Base-by-base conservation (phyloP, 2,797 vertebrate species). In the Enteromius treurensis region DNA sequence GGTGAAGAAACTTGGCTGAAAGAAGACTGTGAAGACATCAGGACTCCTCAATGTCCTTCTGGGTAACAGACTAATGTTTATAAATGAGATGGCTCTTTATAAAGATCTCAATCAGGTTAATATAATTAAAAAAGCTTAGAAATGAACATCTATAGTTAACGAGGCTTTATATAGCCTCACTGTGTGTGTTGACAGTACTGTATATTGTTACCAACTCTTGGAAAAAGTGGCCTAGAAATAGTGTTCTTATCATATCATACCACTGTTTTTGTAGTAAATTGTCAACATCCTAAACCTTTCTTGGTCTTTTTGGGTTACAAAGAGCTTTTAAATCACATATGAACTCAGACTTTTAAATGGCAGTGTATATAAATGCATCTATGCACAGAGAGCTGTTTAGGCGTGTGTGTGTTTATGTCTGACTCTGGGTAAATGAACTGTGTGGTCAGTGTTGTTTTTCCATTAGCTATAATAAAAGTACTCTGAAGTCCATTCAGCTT, bases 1-100 rank as follows among this genome's bases (percentile, higher is more conserved):
- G 96, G 93, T 88, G 93, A 91, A 82, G 90, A 92, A 51, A 89
- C 91, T 83, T 99, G 98, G 98, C 86, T 94, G 71, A 90, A 96
- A 87, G 92, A 90, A 32, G 78, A 86, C 0, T 94, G 95, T 91
- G 93, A 95, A 45, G 92, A 91, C 69, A 88, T 95, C 83, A 87
- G 90, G 77, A 89, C 91, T 80, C 89, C 92, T 19, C 91, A 95
- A 80, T 99, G 98, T 93, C 98, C 98, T 2, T 51, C 92, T 90
- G 96, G 97, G 98, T 99, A 95, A 97, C 49, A 5, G 19, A 32
- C 55, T 37, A 49, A 32, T 81, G 68, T 62, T 37, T 74, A 73
- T 14, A 64, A 64, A 74, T 51, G 55, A 49, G 53, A 81, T 17
- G 5, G 34, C 45, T 40, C 49, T 58, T 60, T 65, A 62, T 65